These are phyloP conservation scores for Bombycilla garrulus DNA, from an alignment of 2,113 vertebrate genomes.

Conservation along the genomic window DNA sequence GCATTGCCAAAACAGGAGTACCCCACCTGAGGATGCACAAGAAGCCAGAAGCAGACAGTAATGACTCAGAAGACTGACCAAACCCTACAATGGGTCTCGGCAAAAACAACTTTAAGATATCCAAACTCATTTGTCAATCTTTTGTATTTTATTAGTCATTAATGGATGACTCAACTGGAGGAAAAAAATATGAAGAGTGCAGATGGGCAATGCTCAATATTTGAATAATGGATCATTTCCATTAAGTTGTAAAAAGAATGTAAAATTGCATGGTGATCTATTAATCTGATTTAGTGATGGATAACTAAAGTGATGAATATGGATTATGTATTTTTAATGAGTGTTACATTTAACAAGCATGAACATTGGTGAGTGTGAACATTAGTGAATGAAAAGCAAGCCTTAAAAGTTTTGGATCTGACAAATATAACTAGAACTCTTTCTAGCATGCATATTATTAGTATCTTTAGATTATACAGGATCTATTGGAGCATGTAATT, in stretches of 20 bases:
- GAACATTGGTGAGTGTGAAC: neutral
- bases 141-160: neutral
- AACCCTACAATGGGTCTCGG: neutral
- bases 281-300: slow-evolving; percentile 50
- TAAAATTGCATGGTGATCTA: slow-evolving; percentile 40
- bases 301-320: slow-evolving; percentile 51
- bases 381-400: neutral
- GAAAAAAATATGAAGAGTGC: neutral
- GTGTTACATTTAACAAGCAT: slow-evolving; percentile 4
- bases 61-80: neutral
- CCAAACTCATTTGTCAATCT: neutral
- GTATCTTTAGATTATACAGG: neutral
- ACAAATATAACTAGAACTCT: neutral
- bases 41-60: neutral
- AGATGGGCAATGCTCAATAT: neutral
- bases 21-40: neutral
- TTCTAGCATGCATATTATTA: neutral
- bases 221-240: slow-evolving; percentile 48
- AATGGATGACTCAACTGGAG: neutral
- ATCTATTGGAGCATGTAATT: neutral
- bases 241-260: slow-evolving; percentile 52
- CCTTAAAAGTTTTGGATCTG: neutral
- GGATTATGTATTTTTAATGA: slow-evolving; percentile 56
- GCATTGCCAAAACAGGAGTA: neutral
- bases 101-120: neutral